These are phyloP conservation scores for Halocaridina rubra DNA, from an alignment of 2,888 invertebrate genomes.

Conservation along the genomic window DNA sequence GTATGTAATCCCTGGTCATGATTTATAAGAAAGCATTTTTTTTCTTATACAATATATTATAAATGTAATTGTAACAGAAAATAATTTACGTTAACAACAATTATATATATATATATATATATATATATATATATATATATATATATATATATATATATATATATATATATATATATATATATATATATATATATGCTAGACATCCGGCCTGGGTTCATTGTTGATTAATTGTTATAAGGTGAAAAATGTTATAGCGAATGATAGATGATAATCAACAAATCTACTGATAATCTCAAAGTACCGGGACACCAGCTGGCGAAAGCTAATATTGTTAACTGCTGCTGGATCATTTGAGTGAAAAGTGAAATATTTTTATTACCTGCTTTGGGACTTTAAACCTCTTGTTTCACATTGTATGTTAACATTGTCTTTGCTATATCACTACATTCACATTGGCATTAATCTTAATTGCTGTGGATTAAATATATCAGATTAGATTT, in stretches of 20 bases:
- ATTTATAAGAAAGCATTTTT: conserved; percentile 37
- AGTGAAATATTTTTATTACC: conserved; percentile 11
- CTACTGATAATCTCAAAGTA: too few species aligned
- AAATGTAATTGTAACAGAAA: too few species aligned
- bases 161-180: too few species aligned
- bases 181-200: conserved; percentile 37
- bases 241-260: conserved; percentile 6
- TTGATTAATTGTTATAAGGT: conserved; percentile 44
- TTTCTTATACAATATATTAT: too few species aligned
- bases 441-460: too few species aligned
- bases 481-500: too few species aligned
- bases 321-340: conserved; percentile 32
- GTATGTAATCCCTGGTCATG: conserved; percentile 9
- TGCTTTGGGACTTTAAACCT: background rate
- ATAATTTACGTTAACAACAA: too few species aligned
- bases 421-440: background rate
- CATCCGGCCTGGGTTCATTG: conserved; percentile 26
- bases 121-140: too few species aligned
- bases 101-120: too few species aligned
- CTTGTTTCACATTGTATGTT: background rate
- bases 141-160: too few species aligned
- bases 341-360: conserved; percentile 24
- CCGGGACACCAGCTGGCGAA: conserved; percentile 53
- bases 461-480: too few species aligned
- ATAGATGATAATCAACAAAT: conserved; percentile 9